These are phyloP conservation scores for Caracal caracal DNA, from an alignment of 2,113 vertebrate species.

Conservation along the genomic window DNA sequence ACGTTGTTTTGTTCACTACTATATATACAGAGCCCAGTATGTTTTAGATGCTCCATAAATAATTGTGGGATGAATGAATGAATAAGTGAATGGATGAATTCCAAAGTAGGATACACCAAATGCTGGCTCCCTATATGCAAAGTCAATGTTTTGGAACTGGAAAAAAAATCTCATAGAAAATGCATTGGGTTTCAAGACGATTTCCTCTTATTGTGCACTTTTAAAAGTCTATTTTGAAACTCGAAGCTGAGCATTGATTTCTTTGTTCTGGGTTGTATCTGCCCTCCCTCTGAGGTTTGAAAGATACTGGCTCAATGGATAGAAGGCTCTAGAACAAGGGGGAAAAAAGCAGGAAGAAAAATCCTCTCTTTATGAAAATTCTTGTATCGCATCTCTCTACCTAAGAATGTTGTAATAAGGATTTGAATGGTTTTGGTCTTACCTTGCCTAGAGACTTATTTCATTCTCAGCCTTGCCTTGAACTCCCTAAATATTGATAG, in stretches of 20 bases:
- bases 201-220: background rate
- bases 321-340: background rate
- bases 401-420: constrained; percentile 14
- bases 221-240: constrained; percentile 22
- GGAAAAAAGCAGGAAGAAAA: background rate
- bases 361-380: constrained; percentile 33
- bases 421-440: constrained; percentile 28
- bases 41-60: background rate
- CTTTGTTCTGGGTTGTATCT: background rate
- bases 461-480: background rate
- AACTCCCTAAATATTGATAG: constrained; percentile 53
- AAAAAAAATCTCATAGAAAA: background rate
- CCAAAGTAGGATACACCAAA: background rate
- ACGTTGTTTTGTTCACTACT: background rate
- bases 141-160: background rate
- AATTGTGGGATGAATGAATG: background rate
- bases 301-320: background rate
- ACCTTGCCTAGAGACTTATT: background rate
- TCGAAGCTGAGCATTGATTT: constrained; percentile 11
- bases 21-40: background rate
- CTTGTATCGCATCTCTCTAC: background rate
- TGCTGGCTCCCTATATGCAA: background rate
- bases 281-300: background rate
- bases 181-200: background rate
- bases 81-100: background rate